Conservation (phyloP, 2,797 vertebrate species). For the Discoglossus pictus region DNA sequence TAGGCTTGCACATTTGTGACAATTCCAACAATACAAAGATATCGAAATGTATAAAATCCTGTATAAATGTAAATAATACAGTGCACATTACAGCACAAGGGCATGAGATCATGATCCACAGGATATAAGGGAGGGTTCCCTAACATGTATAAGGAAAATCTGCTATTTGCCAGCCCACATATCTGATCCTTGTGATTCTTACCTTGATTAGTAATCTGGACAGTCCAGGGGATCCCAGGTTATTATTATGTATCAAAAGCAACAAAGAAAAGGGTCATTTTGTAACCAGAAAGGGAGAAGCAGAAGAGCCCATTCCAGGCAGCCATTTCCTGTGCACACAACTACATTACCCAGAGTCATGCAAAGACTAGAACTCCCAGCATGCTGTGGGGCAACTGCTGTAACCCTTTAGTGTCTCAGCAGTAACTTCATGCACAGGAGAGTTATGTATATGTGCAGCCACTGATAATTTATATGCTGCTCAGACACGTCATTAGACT, state of each 20-base stretch:
- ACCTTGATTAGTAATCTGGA: slow-evolving; percentile 11
- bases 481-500: too few relatives aligned
- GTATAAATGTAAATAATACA: too few relatives aligned
- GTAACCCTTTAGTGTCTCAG: slow-evolving; percentile 3
- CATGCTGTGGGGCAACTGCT: slow-evolving; percentile 2
- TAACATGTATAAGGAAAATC: not conserved
- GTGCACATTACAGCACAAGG: slow-evolving; percentile 14
- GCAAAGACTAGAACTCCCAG: slow-evolving; percentile 18
- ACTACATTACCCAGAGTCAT: slow-evolving; percentile 46
- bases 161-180: not conserved
- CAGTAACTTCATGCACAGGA: too few relatives aligned
- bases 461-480: too few relatives aligned
- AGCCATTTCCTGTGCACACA: slow-evolving; percentile 41
- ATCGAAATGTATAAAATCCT: too few relatives aligned
- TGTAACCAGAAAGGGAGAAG: slow-evolving; percentile 14
- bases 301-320: slow-evolving; percentile 6
- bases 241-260: not conserved
- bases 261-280: slow-evolving; percentile 3
- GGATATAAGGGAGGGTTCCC: not conserved
- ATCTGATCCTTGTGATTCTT: not conserved
- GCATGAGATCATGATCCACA: not conserved
- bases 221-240: not conserved
- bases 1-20: too few relatives aligned
- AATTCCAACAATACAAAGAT: too few relatives aligned
- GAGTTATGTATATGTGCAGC: too few relatives aligned